These are phyloP conservation scores for Scolopax mira DNA, from an alignment of 2,113 vertebrate species.

Conservation along the genomic window DNA sequence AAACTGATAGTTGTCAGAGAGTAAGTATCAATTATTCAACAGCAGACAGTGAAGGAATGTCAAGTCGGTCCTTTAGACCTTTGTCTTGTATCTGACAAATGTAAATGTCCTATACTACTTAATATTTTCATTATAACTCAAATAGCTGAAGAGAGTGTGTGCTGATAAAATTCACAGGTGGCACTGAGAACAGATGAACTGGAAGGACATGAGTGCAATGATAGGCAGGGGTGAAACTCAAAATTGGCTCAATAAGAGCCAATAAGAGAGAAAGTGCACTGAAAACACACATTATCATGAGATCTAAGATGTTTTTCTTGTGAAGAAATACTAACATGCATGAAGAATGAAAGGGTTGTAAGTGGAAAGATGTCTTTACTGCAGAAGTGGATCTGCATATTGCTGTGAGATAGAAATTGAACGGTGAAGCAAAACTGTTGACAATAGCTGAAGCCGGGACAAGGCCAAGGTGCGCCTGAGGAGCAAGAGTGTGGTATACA, in stretches of 20 bases:
- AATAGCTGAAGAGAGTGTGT: background rate
- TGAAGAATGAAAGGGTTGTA: background rate
- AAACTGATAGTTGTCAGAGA: background rate
- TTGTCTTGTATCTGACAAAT: background rate
- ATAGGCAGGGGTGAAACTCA: fast-evolving
- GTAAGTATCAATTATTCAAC: background rate
- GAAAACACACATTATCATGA: background rate
- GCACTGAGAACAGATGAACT: fast-evolving
- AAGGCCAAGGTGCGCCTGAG: fast-evolving
- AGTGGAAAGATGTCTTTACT: background rate
- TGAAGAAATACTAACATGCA: background rate
- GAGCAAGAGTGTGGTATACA: fast-evolving
- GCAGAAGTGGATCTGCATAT: background rate
- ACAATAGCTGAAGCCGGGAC: background rate
- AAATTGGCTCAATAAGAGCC: background rate
- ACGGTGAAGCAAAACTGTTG: background rate
- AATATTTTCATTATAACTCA: background rate
- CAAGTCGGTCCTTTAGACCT: background rate
- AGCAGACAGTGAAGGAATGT: background rate
- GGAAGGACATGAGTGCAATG: background rate
- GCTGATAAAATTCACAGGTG: background rate
- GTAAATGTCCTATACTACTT: background rate
- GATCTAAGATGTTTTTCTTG: background rate
- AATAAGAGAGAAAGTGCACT: background rate
- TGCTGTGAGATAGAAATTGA: background rate